Conservation (phyloP, 2,113 vertebrate genomes). For the Sus scrofa region DNA sequence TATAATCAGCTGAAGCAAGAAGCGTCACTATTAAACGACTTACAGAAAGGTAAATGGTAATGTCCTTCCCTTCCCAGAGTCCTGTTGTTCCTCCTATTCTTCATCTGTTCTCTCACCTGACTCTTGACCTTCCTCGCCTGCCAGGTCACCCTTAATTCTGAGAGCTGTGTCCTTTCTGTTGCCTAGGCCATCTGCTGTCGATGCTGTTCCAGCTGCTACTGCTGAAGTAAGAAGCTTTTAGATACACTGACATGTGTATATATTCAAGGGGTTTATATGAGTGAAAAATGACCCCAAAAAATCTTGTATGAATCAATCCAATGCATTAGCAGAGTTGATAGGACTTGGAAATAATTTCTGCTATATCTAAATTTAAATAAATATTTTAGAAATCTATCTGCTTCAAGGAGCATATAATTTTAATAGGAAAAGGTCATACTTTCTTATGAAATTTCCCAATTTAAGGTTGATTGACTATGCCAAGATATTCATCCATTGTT, state of each 20-base stretch:
- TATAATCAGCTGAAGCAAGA: not conserved
- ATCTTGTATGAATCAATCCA: not conserved
- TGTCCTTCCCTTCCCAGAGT: not conserved
- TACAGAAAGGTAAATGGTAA: not conserved
- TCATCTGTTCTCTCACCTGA: not conserved
- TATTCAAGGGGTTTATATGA: conserved; percentile 20
- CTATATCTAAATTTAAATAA: conserved; percentile 22
- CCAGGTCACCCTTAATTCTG: not conserved
- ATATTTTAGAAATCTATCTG: conserved; percentile 24
- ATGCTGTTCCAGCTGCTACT: not conserved
- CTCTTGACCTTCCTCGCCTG: not conserved
- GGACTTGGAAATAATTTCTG: conserved; percentile 5
- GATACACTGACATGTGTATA: not conserved
- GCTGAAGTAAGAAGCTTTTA: not conserved
- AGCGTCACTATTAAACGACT: not conserved
- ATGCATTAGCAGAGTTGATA: conserved; percentile 3
- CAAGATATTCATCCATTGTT: not conserved
- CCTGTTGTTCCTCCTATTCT: not conserved
- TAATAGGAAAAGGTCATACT: not conserved
- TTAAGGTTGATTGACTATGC: conserved; percentile 35
- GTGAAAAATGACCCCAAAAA: not conserved
- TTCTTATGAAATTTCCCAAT: conserved; percentile 35
- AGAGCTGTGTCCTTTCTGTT: not conserved
- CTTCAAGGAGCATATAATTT: conserved; percentile 39
- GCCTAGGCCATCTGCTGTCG: not conserved